Base-by-base conservation (phyloP, 1,140 invertebrate genomes). In the Lysiphlebus fabarum region DNA sequence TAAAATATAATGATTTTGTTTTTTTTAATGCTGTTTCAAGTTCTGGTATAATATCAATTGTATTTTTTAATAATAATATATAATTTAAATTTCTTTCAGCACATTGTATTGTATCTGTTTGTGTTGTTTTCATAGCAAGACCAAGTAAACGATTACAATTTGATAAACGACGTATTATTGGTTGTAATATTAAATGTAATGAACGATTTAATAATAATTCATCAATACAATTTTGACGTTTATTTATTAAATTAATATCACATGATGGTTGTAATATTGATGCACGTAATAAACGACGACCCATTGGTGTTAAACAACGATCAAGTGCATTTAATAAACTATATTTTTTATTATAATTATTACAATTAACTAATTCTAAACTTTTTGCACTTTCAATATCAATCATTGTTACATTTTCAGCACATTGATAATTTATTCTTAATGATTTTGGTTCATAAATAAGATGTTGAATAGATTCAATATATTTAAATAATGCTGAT, bases 391-490 rank as follows among this genome's bases (percentile, higher is more conserved):
- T 87, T 26, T 86, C 84, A 43, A 87, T 72, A 82, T 91, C 87
- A 68, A 97, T 92, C 63, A 90, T 81, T 67, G 89, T 89, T n/a
- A 87, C 88, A 63, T 92, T 86, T 77, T 93, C 87, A 41, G 90
- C 87, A 34, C 86, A 87, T 73, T 90, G 86, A 76, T 90, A 96
- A 60, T 89, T 84, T 48, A 96, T 82, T 76, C 88, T 90, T 45
- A 96, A 75, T 0, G 92, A 90, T 67, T 87, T 84, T 45, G 86
- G 84, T 6, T 86, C 84, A 78, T 90, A 93, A 11, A 87, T 79
- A 14, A 92, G 80, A 65, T 88, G 89, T 68, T 93, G 87, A 59
- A 87, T 85, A 62, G 85, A 86, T 74, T 94, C 90, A 5, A 93
- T 82, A 72, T 95, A 96, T 67, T 89, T 92, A 3, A 95, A 72